Percentiles rank a stretch among this genome's conserved stretches.
Evolutionary conservation across 2,113 vertebrate genomes (phyloP).

Genomic region (Myiopsitta monachus): DNA sequence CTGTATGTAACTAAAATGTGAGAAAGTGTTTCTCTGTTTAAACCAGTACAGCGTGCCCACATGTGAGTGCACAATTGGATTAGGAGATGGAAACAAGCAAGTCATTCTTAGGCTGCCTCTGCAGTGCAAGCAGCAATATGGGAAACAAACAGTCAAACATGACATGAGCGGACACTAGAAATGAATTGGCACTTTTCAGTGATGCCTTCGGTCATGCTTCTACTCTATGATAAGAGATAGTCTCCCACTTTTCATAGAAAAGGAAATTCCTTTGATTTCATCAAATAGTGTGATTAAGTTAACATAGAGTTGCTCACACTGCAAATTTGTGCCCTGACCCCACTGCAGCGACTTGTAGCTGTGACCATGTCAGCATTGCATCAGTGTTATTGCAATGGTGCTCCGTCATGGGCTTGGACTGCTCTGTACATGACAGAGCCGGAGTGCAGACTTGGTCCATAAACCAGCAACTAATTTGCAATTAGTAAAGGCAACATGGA

Average conservation of each 20-base stretch:
- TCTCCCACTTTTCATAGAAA: background rate
- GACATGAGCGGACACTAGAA: background rate
- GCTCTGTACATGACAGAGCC: background rate
- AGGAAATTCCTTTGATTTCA: background rate
- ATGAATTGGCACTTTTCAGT: background rate
- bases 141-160: accelerated
- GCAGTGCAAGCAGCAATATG: background rate
- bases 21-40: background rate
- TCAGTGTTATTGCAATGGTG: too few species aligned
- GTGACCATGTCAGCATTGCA: background rate
- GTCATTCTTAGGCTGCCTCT: background rate
- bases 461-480: background rate
- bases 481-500: background rate
- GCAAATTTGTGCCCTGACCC: accelerated
- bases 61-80: background rate
- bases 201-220: background rate
- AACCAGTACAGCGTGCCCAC: background rate
- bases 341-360: background rate
- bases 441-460: accelerated
- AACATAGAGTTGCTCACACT: background rate
- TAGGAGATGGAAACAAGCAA: background rate
- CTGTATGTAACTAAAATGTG: background rate
- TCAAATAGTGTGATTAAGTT: background rate
- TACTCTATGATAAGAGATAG: background rate
- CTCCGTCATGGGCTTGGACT: accelerated